phyloP scores from a whole-genome alignment of 1,140 invertebrate genomes.

The Phymastichus coffea region DNA sequence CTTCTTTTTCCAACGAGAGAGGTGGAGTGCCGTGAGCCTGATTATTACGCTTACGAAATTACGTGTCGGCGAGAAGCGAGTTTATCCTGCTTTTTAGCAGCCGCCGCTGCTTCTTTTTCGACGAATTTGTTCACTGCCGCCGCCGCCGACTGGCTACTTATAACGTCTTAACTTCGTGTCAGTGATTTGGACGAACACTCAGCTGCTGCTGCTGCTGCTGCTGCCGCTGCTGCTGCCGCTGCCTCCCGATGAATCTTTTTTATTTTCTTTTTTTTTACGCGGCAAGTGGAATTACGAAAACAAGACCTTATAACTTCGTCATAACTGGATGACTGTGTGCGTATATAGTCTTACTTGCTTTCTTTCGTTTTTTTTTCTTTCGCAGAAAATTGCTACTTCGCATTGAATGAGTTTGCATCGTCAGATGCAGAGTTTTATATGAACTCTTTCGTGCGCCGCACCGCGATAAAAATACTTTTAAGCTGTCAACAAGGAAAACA shows the following conservation, averaged over 20 bases:
- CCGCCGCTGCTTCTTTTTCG: too few species aligned
- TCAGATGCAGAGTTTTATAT: too few species aligned
- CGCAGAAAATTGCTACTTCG: too few species aligned
- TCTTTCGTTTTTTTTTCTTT: too few species aligned
- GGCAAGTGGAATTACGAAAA: not conserved
- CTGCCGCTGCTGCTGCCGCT: not conserved
- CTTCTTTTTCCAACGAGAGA: not conserved
- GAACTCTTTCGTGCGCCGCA: too few species aligned
- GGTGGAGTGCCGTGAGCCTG: constrained; percentile 3
- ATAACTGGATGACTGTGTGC: not conserved
- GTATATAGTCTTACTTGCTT: too few species aligned
- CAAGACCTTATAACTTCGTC: not conserved
- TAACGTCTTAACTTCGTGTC: too few species aligned
- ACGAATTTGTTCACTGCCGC: too few species aligned
- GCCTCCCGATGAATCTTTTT: not conserved
- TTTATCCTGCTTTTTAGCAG: constrained; percentile 9
- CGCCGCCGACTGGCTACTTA: too few species aligned
- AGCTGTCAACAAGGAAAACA: too few species aligned
- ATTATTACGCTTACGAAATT: constrained; percentile 30
- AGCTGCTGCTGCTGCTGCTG: not conserved
- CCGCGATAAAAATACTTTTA: too few species aligned
- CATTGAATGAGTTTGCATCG: too few species aligned
- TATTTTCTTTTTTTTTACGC: not conserved
- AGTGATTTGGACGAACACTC: not conserved
- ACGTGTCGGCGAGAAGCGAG: not conserved